Evolutionary conservation across 2,888 invertebrate genomes (phyloP).

Genomic region (Mesorhabditis spiculigera): DNA sequence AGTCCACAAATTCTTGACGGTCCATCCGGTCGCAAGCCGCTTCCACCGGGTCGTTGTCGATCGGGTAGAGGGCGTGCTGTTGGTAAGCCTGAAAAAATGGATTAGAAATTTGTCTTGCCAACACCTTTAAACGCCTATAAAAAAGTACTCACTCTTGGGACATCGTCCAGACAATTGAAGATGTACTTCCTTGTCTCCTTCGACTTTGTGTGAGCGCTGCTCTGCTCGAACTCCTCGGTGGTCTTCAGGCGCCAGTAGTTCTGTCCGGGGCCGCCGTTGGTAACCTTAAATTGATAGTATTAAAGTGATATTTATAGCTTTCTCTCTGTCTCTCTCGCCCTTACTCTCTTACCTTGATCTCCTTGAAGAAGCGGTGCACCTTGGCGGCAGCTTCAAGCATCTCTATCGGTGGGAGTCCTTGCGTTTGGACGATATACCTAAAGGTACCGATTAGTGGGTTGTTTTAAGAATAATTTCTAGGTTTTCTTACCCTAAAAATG

Average conservation of each 20-base stretch:
- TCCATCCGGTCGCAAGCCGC: constrained; percentile 94
- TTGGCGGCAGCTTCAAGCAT: constrained; percentile 96
- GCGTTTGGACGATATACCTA: constrained; percentile 80
- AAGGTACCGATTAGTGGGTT: background rate
- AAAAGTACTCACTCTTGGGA: constrained; percentile 63
- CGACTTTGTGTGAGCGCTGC: constrained; percentile 87
- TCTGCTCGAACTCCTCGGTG: constrained; percentile 94
- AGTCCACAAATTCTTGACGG: constrained; percentile 91
- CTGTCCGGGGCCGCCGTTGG: constrained; percentile 13
- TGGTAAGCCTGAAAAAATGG: constrained; percentile 1
- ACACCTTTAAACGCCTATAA: background rate
- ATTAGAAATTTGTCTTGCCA: constrained; percentile 1
- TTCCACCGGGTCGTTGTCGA: constrained; percentile 78
- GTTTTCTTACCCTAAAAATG: too few relatives aligned
- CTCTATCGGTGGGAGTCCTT: constrained; percentile 92
- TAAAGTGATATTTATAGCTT: too few relatives aligned
- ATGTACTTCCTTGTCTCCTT: constrained; percentile 99
- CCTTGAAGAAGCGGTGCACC: constrained; percentile 86
- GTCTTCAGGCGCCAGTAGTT: constrained; percentile 71
- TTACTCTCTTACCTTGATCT: constrained; percentile 22
- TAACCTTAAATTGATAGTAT: constrained; percentile 11
- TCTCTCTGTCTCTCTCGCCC: too few relatives aligned
- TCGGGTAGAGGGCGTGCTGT: background rate
- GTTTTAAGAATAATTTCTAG: too few relatives aligned
- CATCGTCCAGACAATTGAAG: constrained; percentile 97